phyloP scores from a whole-genome alignment of 2,113 vertebrate species.

The Syrrhaptes paradoxus region DNA sequence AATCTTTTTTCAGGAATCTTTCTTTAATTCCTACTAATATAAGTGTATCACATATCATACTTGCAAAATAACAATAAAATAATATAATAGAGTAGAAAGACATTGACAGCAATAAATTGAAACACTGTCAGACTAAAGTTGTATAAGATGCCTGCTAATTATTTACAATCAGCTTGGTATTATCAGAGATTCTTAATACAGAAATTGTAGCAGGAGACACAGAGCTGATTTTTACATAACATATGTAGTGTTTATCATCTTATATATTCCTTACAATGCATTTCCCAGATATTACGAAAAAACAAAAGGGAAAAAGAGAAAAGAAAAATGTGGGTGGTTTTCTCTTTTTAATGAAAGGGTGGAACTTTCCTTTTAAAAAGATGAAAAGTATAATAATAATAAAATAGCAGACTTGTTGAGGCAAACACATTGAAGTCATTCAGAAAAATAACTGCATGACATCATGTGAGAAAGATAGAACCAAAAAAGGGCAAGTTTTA shows the following conservation, averaged over 20 bases:
- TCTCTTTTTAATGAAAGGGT: background rate
- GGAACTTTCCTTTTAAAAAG: background rate
- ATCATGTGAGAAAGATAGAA: constrained; percentile 60
- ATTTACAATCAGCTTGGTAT: background rate
- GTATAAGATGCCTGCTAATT: background rate
- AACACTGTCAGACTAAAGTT: background rate
- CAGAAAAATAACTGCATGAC: constrained; percentile 62
- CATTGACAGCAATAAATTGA: background rate
- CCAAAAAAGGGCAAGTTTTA: constrained; percentile 63
- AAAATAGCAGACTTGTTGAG: constrained; percentile 39
- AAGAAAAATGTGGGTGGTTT: background rate
- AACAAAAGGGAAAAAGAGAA: background rate
- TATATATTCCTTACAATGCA: background rate
- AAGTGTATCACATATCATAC: background rate
- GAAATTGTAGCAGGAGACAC: background rate
- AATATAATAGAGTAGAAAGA: background rate
- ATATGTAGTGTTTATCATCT: background rate
- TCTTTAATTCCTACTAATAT: background rate
- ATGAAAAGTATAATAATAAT: background rate
- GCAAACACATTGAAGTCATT: constrained; percentile 60
- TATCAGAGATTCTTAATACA: background rate
- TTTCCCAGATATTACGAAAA: background rate
- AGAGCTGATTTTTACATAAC: background rate
- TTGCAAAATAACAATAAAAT: background rate
- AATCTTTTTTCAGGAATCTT: background rate